Evolutionary conservation across 2,888 invertebrate genomes (phyloP), one percentile per base, ranked within the genome.

Genomic region (Acleris emargana): DNA sequence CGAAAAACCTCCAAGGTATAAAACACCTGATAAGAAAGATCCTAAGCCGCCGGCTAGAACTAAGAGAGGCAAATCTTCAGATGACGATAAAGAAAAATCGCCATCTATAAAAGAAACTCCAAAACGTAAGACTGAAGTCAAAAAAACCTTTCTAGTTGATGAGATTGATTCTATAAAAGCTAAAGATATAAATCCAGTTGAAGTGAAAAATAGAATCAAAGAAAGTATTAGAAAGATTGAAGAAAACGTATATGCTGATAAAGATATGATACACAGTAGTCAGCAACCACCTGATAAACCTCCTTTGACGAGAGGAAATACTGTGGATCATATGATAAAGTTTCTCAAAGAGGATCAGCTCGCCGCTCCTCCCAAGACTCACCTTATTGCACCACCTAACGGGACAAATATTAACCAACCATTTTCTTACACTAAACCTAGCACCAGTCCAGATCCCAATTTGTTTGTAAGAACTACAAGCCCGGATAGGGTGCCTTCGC

Each of bases 241-340:
- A 77, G 89, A 92, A 69, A 91, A 91, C 83, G 80, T 89, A 52
- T 89, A 92, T 88, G 91, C 84, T 79, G 85, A 84, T 63, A 91
- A 83, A 83, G 94, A 94, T 75, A 95, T 96, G 95, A 94, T 94
- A 79, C 96, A 96, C 81, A 95, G 96, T 76, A 96, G 95, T 74
- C 96, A 96, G 83, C 89, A 94, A 81, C 95, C 96, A 5, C 94
- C 93, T 28, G 94, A 95, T 69, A 95, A 95, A 74, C 93, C 94
- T 71, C 95, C 95, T 64, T 86, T 95, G 67, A 96, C 95, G 50
- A 94, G 95, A 83, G 95, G 96, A 32, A 92, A 95, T 53, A 94
- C 95, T n/a, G 96, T 97, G 32, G 95, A 96, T 82, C 95, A 95
- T 67, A 95, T 97, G 93, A 95, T 97, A 38, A 95, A 95, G 78